phyloP scores from a whole-genome alignment of 1,140 invertebrate genomes.

The Carcinoscorpius rotundicauda region DNA sequence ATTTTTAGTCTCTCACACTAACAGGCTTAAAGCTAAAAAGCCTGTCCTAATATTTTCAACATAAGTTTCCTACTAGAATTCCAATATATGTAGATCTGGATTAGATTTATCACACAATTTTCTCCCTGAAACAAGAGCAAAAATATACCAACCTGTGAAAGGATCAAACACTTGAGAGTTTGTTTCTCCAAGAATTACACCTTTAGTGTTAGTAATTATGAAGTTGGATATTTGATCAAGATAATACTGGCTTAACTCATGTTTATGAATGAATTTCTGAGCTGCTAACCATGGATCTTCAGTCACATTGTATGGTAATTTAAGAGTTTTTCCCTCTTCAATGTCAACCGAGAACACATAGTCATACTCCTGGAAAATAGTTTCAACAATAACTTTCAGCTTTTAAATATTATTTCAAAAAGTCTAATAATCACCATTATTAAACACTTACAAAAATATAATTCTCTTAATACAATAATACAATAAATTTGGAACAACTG shows the following conservation, averaged over 20 bases:
- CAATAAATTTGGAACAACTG: too few relatives aligned
- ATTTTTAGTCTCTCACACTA: too few relatives aligned
- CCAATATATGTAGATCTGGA: too few relatives aligned
- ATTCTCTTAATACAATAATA: too few relatives aligned
- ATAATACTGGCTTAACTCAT: slow-evolving; percentile 72
- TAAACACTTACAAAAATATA: too few relatives aligned
- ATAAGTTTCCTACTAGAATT: too few relatives aligned
- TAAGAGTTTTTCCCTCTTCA: slow-evolving; percentile 76
- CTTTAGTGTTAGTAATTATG: slow-evolving; percentile 66
- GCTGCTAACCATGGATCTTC: slow-evolving; percentile 53
- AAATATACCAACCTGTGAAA: slow-evolving; percentile 45
- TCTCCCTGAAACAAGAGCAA: slow-evolving; percentile 2
- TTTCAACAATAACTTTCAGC: too few relatives aligned
- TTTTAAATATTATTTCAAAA: too few relatives aligned
- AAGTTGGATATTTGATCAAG: slow-evolving; percentile 93
- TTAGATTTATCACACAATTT: too few relatives aligned
- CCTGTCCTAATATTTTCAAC: too few relatives aligned
- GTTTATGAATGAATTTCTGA: slow-evolving; percentile 49
- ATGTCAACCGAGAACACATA: slow-evolving; percentile 91
- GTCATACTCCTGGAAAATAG: slow-evolving; percentile 63
- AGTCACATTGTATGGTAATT: slow-evolving; percentile 74
- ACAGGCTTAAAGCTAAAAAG: too few relatives aligned
- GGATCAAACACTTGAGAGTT: slow-evolving; percentile 44
- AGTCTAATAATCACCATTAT: too few relatives aligned
- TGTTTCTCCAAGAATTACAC: slow-evolving; percentile 8